Evolutionary conservation across 1,140 invertebrate species (phyloP).

Genomic region (Bombus polaris): DNA sequence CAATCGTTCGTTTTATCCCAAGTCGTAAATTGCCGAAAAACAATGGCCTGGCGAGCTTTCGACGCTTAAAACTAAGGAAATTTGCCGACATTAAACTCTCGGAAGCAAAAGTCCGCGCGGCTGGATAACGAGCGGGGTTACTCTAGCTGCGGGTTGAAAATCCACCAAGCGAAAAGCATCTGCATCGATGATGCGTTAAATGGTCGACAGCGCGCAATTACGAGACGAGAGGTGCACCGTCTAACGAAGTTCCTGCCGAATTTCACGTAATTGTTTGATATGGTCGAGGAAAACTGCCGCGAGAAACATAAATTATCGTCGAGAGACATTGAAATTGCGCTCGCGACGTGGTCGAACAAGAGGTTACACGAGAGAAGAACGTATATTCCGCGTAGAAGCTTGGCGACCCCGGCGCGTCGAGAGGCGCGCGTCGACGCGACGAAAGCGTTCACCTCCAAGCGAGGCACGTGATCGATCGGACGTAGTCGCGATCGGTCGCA

Average conservation of each 20-base stretch:
- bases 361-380: no score
- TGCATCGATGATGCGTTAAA: not conserved
- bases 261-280: slow-evolving; percentile 5
- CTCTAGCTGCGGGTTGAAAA: no score
- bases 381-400: no score
- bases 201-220: not conserved
- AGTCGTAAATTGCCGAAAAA: not conserved
- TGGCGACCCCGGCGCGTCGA: slow-evolving; percentile 9
- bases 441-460: slow-evolving; percentile 26
- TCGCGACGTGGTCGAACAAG: not conserved
- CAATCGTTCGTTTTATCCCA: not conserved
- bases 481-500: slow-evolving; percentile 33
- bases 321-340: not conserved
- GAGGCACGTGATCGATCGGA: slow-evolving; percentile 33
- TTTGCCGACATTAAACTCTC: not conserved
- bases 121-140: not conserved
- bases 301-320: slow-evolving; percentile 17
- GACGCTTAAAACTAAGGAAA: not conserved
- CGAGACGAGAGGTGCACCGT: not conserved
- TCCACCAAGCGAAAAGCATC: no score
- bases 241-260: slow-evolving; percentile 6
- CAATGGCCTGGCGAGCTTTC: not conserved
- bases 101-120: not conserved
- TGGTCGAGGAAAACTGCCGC: not conserved
- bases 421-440: slow-evolving; percentile 17